Percentiles rank a stretch among this genome's conserved stretches.
Conservation (phyloP, 2,888 invertebrate genomes). For the Cyaniris semiargus region DNA sequence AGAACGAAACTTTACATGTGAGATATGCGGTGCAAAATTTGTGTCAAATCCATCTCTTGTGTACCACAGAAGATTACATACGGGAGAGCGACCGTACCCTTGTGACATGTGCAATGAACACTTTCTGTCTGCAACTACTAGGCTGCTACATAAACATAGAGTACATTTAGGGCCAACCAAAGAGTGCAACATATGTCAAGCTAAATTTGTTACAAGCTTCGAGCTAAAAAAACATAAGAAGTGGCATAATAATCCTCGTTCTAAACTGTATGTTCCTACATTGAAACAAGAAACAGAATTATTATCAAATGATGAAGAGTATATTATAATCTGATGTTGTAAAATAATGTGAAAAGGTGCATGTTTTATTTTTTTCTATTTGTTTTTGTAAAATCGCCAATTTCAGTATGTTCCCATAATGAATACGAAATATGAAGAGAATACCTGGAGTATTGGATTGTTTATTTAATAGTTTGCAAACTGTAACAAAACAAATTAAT, state of each 20-base stretch:
- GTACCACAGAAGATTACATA: conserved; percentile 65
- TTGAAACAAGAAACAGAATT: neutral
- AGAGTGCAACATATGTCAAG: conserved; percentile 59
- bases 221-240: conserved; percentile 57
- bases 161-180: conserved; percentile 63
- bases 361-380: too few relatives aligned
- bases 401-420: too few relatives aligned
- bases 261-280: conserved; percentile 55
- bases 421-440: too few relatives aligned
- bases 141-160: conserved; percentile 61
- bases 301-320: neutral
- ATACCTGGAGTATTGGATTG: too few relatives aligned
- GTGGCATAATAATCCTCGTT: conserved; percentile 63
- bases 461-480: too few relatives aligned
- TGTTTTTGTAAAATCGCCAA: too few relatives aligned
- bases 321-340: neutral
- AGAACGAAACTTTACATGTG: conserved; percentile 63
- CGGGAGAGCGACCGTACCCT: conserved; percentile 64
- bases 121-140: conserved; percentile 64
- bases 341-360: neutral
- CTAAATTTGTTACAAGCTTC: conserved; percentile 56
- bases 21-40: conserved; percentile 62
- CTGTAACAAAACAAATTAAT: too few relatives aligned
- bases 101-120: conserved; percentile 66
- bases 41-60: conserved; percentile 62